These are phyloP conservation scores for Stegostoma tigrinum DNA, from an alignment of 2,113 vertebrate species.

Conservation along the genomic window DNA sequence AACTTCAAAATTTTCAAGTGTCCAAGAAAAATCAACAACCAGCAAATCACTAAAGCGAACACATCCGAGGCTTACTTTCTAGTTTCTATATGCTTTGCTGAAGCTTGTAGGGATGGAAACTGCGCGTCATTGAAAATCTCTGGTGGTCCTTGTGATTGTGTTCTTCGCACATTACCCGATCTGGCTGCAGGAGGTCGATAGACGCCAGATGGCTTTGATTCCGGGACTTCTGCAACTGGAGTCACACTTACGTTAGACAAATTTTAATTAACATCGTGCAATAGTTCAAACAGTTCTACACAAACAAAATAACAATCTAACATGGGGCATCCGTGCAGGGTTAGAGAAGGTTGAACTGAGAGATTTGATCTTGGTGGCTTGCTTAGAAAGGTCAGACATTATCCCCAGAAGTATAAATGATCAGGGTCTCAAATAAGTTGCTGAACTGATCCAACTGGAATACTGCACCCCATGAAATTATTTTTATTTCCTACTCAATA, in stretches of 20 bases:
- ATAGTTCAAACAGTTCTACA: not conserved
- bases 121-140: slow-evolving; percentile 90
- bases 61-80: slow-evolving; percentile 71
- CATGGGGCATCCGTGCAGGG: not conserved
- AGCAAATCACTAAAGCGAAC: not conserved
- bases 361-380: not conserved
- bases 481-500: not conserved
- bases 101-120: slow-evolving; percentile 86
- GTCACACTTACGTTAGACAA: slow-evolving; percentile 48
- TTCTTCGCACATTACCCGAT: slow-evolving; percentile 57
- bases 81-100: slow-evolving; percentile 89
- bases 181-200: slow-evolving; percentile 91
- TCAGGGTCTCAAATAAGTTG: not conserved
- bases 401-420: not conserved
- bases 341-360: not conserved
- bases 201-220: slow-evolving; percentile 74
- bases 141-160: slow-evolving; percentile 74
- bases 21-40: not conserved
- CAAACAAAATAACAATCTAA: not conserved
- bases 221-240: slow-evolving; percentile 65
- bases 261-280: not conserved
- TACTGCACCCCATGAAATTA: not conserved
- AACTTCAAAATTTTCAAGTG: not conserved
- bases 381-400: not conserved
- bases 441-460: not conserved